Conservation (phyloP, 2,113 vertebrate genomes). For the Condylura cristata region DNA sequence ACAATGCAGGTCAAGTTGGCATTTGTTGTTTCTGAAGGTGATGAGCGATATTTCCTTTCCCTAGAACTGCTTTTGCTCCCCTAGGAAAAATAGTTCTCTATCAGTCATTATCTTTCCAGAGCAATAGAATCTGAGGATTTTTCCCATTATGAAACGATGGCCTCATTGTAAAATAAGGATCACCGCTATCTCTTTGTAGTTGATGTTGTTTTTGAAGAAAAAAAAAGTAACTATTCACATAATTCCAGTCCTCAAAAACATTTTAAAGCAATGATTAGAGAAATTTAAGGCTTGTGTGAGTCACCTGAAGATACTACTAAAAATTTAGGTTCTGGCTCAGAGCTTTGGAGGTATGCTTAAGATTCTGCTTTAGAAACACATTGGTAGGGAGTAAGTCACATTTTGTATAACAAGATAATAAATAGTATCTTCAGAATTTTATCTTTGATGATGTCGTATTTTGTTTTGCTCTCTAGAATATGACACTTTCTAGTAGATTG, state of each 20-base stretch:
- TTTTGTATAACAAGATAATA: not conserved
- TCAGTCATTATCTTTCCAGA: constrained; percentile 52
- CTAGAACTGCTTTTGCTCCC: constrained; percentile 33
- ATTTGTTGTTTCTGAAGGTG: constrained; percentile 60
- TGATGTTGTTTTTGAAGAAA: not conserved
- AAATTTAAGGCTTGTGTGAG: not conserved
- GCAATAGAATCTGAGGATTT: not conserved
- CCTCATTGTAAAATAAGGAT: not conserved
- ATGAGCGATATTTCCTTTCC: constrained; percentile 5
- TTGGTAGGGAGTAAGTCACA: not conserved
- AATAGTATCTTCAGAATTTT: not conserved
- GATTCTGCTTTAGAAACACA: not conserved
- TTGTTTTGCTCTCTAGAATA: constrained; percentile 11
- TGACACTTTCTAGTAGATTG: not conserved
- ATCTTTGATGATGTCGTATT: not conserved
- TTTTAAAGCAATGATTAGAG: not conserved
- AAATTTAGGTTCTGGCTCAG: not conserved
- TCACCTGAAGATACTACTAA: not conserved
- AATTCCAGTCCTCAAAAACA: constrained; percentile 29
- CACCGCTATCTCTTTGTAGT: not conserved
- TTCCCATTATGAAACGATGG: not conserved
- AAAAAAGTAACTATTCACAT: constrained; percentile 41
- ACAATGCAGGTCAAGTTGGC: constrained; percentile 65
- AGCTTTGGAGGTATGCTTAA: not conserved
- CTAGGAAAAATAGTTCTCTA: constrained; percentile 42